Evolutionary conservation across 2,888 invertebrate species (phyloP).

Genomic region (Pollenia amentaria): DNA sequence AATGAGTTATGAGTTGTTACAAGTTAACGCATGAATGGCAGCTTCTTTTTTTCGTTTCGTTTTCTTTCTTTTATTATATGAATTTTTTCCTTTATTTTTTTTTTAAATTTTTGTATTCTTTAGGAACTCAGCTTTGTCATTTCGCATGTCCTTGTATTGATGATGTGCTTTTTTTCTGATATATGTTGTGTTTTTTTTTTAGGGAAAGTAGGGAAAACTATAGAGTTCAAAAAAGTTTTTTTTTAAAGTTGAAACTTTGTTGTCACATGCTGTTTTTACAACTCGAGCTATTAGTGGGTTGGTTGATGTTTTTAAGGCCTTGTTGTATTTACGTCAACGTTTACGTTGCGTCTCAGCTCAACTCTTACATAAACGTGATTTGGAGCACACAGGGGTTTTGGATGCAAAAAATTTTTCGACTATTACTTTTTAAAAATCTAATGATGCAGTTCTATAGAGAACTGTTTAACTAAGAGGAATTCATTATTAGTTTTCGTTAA

Average conservation of each 20-base stretch:
- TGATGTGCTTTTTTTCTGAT: constrained; percentile 25
- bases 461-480: no score
- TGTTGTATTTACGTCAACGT: no score
- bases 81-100: neutral
- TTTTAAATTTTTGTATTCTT: constrained; percentile 6
- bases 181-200: neutral
- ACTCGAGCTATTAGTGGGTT: constrained; percentile 29
- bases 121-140: constrained; percentile 28
- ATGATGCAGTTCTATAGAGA: no score
- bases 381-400: no score
- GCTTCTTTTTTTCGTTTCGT: constrained; percentile 55
- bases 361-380: no score
- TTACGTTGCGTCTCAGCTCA: no score
- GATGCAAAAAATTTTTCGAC: no score
- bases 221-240: neutral
- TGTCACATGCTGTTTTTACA: constrained; percentile 64
- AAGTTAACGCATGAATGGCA: constrained; percentile 71
- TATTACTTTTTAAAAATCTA: no score
- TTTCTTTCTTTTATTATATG: constrained; percentile 38
- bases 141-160: constrained; percentile 59
- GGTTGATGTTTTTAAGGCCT: constrained; percentile 29
- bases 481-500: no score
- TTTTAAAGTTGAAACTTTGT: constrained; percentile 54
- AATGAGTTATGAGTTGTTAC: constrained; percentile 73
- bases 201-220: neutral